A percentile compares a stretch with the other conserved stretches of the same genome.
Conservation (phyloP, 2,797 vertebrate species). For the Synanceia verrucosa region DNA sequence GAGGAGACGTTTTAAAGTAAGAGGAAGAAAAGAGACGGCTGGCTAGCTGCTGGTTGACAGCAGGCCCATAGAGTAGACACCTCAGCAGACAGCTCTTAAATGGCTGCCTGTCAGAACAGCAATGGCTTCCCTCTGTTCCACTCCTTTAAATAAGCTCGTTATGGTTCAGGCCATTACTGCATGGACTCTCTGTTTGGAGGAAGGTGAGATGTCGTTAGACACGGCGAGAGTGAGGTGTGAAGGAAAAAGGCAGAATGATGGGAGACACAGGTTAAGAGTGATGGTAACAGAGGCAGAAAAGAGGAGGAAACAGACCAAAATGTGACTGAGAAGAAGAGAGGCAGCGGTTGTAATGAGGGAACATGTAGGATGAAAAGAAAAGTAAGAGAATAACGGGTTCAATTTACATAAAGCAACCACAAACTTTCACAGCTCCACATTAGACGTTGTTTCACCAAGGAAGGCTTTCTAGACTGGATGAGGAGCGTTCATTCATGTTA, state of each 20-base stretch:
- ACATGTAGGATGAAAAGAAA: constrained; percentile 10
- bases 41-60: constrained; percentile 41
- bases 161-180: constrained; percentile 50
- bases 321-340: not conserved
- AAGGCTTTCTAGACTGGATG: not conserved
- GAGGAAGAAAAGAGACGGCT: constrained; percentile 9
- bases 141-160: constrained; percentile 70
- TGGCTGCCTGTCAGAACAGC: constrained; percentile 51
- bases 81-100: constrained; percentile 57
- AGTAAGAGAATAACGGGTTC: not conserved
- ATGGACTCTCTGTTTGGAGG: constrained; percentile 39
- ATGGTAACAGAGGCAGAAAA: not conserved
- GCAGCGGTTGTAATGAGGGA: not conserved
- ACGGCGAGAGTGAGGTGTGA: constrained; percentile 17
- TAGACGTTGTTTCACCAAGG: not conserved
- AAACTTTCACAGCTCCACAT: constrained; percentile 13
- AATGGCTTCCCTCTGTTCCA: constrained; percentile 38
- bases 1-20: constrained; percentile 13
- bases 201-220: constrained; percentile 55
- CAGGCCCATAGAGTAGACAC: constrained; percentile 4
- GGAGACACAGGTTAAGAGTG: constrained; percentile 2
- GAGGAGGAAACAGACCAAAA: not conserved
- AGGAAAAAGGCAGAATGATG: not conserved
- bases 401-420: not conserved
- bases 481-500: constrained; percentile 13